These are phyloP conservation scores for Chorisops tibialis DNA, from an alignment of 2,888 invertebrate genomes.

Conservation along the genomic window DNA sequence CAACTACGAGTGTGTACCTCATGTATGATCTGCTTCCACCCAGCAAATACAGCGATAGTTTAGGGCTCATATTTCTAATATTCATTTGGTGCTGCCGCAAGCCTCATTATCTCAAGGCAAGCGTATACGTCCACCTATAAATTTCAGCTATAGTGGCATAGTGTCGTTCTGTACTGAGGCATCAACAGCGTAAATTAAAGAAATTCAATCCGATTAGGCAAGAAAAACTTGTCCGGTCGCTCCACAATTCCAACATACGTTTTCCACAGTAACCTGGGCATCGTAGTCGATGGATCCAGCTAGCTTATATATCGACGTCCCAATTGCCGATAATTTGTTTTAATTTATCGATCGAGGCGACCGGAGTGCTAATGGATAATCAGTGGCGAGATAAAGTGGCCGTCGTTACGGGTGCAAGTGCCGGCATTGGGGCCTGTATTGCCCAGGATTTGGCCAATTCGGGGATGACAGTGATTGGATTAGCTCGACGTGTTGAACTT, in stretches of 20 bases:
- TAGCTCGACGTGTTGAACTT: constrained; percentile 53
- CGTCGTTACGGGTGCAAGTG: constrained; percentile 53
- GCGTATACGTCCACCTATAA: no score
- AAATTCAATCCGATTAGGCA: constrained; percentile 16
- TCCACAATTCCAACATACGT: constrained; percentile 2
- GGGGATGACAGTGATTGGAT: constrained; percentile 56
- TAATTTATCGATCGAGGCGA: constrained; percentile 21
- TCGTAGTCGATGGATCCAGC: neutral
- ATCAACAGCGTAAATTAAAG: neutral
- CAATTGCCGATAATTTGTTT: constrained; percentile 21
- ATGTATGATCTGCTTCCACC: no score
- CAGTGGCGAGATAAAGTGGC: constrained; percentile 47
- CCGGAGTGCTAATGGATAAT: constrained; percentile 19
- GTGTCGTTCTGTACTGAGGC: no score
- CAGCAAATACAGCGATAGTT: no score
- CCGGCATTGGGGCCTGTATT: constrained; percentile 52
- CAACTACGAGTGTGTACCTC: no score
- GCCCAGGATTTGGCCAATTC: constrained; percentile 49
- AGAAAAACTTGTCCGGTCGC: constrained; percentile 4
- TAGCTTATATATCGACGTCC: constrained; percentile 9
- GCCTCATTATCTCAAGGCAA: no score
- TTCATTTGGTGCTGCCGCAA: no score
- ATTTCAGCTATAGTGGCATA: no score
- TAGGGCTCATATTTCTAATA: no score
- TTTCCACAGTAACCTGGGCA: constrained; percentile 5